Conservation (phyloP, 2,888 invertebrate genomes). For the Aproaerema taeniolella region DNA sequence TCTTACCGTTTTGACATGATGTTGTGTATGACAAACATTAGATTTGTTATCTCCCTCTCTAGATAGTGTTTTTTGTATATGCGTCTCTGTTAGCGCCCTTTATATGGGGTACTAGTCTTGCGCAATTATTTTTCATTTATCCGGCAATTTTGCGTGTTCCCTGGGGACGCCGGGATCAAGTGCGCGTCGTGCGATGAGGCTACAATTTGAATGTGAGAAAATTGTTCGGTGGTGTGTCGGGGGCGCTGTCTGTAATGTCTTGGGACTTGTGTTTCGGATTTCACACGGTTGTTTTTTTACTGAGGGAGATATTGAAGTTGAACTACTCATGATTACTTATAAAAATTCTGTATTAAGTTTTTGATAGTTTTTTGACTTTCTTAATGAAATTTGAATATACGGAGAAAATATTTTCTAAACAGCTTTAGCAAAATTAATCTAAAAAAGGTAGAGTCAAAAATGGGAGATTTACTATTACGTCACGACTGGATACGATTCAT, state of each 20-base stretch:
- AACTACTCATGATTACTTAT: neutral
- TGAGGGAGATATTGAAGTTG: neutral
- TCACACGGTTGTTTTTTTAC: conserved; percentile 33
- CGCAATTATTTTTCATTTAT: conserved; percentile 75
- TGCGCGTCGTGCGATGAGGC: conserved; percentile 42
- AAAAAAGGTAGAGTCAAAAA: too few relatives aligned
- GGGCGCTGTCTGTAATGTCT: conserved; percentile 28
- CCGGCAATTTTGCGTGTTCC: conserved; percentile 49
- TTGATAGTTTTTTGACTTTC: neutral
- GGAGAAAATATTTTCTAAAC: too few relatives aligned
- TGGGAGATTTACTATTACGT: too few relatives aligned
- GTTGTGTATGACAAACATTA: conserved; percentile 7
- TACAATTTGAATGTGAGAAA: conserved; percentile 64
- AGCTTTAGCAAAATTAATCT: too few relatives aligned
- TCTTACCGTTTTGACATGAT: neutral
- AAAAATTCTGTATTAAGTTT: neutral
- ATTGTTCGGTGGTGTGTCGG: conserved; percentile 40
- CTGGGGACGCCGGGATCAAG: conserved; percentile 57
- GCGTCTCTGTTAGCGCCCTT: conserved; percentile 31
- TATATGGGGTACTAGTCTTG: conserved; percentile 21
- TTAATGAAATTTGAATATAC: neutral
- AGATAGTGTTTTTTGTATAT: conserved; percentile 21
- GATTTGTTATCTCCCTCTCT: conserved; percentile 24
- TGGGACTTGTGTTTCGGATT: conserved; percentile 50
- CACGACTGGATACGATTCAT: too few relatives aligned